These are phyloP conservation scores for Charina bottae DNA, from an alignment of 2,113 vertebrate species.

Conservation along the genomic window DNA sequence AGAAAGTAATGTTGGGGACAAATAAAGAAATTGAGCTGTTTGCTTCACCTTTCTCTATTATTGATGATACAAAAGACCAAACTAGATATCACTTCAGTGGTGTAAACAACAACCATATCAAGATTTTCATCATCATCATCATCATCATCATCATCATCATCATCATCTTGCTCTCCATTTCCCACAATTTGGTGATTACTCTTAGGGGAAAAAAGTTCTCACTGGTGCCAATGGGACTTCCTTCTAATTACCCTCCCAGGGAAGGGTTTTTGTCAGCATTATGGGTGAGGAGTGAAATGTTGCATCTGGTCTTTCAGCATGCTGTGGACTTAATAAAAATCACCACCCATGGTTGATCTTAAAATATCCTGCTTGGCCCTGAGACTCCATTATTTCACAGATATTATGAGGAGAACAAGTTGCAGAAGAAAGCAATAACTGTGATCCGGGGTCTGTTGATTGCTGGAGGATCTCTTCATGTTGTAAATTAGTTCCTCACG, in stretches of 20 bases:
- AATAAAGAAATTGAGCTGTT: not conserved
- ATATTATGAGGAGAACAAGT: not conserved
- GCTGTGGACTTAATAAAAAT: not conserved
- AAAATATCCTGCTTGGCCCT: not conserved
- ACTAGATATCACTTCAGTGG: not conserved
- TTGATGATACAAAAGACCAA: not conserved
- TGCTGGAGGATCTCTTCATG: slow-evolving; percentile 23
- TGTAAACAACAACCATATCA: not conserved
- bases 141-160: not conserved
- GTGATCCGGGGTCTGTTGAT: not conserved
- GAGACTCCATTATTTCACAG: not conserved
- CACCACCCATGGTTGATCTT: not conserved
- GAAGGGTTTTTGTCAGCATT: not conserved
- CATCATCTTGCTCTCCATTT: not conserved
- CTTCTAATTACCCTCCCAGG: not conserved
- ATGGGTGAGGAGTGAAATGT: not conserved
- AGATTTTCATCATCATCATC: not conserved
- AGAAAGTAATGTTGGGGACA: not conserved
- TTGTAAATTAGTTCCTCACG: not conserved
- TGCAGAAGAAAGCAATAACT: slow-evolving; percentile 6
- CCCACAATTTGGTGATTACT: not conserved
- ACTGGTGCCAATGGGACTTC: not conserved
- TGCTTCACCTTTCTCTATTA: not conserved
- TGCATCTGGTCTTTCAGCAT: not conserved
- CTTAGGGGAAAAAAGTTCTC: no score